Evolutionary conservation across 2,888 invertebrate genomes (phyloP), one percentile per base, ranked within the genome.

Genomic region (Amphimallon solstitiale): DNA sequence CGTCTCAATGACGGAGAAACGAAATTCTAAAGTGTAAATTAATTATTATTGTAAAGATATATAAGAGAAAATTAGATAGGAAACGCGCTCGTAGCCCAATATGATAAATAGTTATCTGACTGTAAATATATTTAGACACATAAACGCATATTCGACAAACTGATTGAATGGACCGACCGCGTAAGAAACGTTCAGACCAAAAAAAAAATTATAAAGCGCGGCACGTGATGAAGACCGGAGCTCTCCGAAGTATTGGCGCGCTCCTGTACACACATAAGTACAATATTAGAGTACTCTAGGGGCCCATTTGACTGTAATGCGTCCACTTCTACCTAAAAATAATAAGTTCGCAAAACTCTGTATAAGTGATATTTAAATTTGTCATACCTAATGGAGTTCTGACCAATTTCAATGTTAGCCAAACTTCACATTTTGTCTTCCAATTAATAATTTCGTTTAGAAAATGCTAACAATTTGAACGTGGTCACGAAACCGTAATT

Each of bases 11-110:
- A 67, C 80, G 81, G 79, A 77, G 79, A 81, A 81, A 82, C 82
- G 81, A 82, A 82, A 82, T 82, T 82, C 82, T 82, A 82, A 82
- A 81, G 78, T 82, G 80, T 81, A 81, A 80, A 81, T 81, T 81
- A 72, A 77, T 79, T 70, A 72, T 71, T 72, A 73, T 76, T 78
- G 77, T 79, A 78, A 79, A 78, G 76, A 73, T 77, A 79, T 77
- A 78, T 75, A 79, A 75, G 78, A 59, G 15, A 54, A 74, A 63
- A 59, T 49, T 76, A 77, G 76, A 74, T 78, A 79, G 77, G 76
- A 78, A 74, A 80, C 78, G 78, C 80, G 81, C 81, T 81, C 80
- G 79, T 81, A 81, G 81, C 76, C 77, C 70, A 71, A 71, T 68
- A 71, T 72, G 70, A 71, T 68, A 61, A 66, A 64, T 70, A 66